phyloP scores from a whole-genome alignment of 2,888 invertebrate genomes.

The Nephrocerus scutellatus region DNA sequence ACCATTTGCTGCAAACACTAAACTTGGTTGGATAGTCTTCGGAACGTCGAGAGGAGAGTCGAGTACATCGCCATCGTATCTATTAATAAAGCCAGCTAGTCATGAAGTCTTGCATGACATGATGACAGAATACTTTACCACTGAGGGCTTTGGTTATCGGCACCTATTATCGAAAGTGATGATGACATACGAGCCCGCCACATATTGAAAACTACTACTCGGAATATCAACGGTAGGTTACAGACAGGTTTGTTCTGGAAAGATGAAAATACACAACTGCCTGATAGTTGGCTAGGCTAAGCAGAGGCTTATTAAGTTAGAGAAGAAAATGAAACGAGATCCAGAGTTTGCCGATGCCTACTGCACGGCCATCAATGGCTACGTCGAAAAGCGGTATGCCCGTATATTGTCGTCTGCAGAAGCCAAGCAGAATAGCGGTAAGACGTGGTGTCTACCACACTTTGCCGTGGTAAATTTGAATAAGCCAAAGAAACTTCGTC shows the following conservation, averaged over 20 bases:
- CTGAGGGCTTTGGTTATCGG: no score
- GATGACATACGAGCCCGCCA: no score
- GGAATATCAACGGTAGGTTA: constrained; percentile 7
- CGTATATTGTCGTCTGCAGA: constrained; percentile 15
- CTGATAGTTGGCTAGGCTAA: constrained; percentile 15
- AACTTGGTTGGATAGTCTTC: constrained; percentile 15
- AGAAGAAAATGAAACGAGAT: constrained; percentile 15
- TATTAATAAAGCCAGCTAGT: no score
- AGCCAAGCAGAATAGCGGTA: constrained; percentile 5
- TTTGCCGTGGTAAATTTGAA: constrained; percentile 17
- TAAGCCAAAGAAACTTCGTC: constrained; percentile 14
- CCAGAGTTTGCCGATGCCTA: constrained; percentile 9
- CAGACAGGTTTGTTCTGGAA: constrained; percentile 18
- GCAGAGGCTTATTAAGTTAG: constrained; percentile 13
- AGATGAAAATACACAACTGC: constrained; percentile 11
- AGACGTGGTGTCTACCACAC: constrained; percentile 28
- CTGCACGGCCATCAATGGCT: constrained; percentile 10
- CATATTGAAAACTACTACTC: no score
- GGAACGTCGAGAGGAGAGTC: no score
- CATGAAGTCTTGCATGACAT: no score
- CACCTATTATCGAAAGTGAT: no score
- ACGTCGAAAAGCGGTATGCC: constrained; percentile 14
- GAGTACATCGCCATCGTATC: no score
- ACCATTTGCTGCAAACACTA: constrained; percentile 12
- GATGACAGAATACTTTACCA: no score